Evolutionary conservation across 2,888 invertebrate genomes (phyloP).

Genomic region (Caradrina kadenii): DNA sequence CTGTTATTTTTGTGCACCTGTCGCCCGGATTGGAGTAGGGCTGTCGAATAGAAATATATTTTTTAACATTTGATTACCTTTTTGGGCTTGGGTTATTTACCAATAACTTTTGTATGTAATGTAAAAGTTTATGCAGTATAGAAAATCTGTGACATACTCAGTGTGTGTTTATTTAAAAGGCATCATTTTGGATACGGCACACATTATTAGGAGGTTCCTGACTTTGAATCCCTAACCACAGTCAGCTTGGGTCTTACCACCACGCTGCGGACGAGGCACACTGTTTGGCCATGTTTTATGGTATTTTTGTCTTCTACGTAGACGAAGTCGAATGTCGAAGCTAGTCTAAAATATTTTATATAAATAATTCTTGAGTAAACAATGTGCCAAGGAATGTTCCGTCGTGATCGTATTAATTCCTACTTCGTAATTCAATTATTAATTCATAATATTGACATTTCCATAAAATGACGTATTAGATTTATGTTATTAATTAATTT

Average conservation of each 20-base stretch:
- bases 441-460: slow-evolving; percentile 48
- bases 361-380: neutral
- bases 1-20: slow-evolving; percentile 71
- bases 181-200: too few species aligned
- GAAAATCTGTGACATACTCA: too few species aligned
- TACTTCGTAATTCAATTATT: slow-evolving; percentile 12
- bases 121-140: too few species aligned
- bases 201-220: too few species aligned
- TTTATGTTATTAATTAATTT: slow-evolving; percentile 47
- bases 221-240: too few species aligned
- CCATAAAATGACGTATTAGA: slow-evolving; percentile 28
- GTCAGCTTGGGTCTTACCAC: too few species aligned
- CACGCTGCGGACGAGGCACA: too few species aligned
- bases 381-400: slow-evolving; percentile 2
- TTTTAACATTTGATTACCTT: neutral
- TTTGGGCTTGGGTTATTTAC: neutral
- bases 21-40: slow-evolving; percentile 61
- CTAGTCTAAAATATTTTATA: neutral
- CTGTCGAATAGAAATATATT: slow-evolving; percentile 34
- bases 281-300: too few species aligned
- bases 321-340: too few species aligned
- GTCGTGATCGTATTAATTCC: slow-evolving; percentile 11
- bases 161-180: neutral
- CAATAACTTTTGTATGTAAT: too few species aligned
- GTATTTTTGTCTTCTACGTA: too few species aligned